Evolutionary conservation across 2,797 vertebrate genomes (phyloP).

Genomic region (Petrocephalus schoutedeni): DNA sequence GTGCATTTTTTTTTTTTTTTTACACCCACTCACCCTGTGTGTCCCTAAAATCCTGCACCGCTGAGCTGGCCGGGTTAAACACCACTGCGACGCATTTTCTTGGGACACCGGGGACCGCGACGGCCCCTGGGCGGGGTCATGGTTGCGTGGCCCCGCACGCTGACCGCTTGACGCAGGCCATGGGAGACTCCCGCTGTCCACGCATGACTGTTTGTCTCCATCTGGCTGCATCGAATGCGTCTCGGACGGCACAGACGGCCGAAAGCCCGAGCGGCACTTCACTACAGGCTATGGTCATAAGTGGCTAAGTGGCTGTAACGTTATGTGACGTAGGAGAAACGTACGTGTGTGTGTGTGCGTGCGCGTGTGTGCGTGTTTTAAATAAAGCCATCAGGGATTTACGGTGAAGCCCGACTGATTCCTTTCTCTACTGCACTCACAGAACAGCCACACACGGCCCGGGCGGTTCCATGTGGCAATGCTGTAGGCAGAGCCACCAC

Average conservation of each 20-base stretch:
- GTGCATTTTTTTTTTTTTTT: background rate
- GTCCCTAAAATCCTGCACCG: background rate
- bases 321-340: constrained; percentile 73
- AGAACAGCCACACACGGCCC: background rate
- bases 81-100: background rate
- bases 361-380: constrained; percentile 77
- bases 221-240: background rate
- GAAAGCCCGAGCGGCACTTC: background rate
- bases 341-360: constrained; percentile 58
- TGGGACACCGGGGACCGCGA: background rate
- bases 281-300: background rate
- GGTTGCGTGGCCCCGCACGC: background rate
- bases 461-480: background rate
- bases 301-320: constrained; percentile 70
- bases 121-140: background rate
- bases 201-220: background rate
- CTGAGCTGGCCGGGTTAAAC: background rate
- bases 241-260: background rate
- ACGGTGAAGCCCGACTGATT: background rate
- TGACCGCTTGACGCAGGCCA: constrained; percentile 30
- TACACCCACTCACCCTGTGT: background rate
- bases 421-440: background rate
- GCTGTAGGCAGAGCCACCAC: background rate
- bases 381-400: constrained; percentile 79
- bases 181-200: constrained; percentile 24